A percentile compares a stretch with the other conserved stretches of the same genome.
Conservation (phyloP, 2,888 invertebrate species). For the Axea sp. region DNA sequence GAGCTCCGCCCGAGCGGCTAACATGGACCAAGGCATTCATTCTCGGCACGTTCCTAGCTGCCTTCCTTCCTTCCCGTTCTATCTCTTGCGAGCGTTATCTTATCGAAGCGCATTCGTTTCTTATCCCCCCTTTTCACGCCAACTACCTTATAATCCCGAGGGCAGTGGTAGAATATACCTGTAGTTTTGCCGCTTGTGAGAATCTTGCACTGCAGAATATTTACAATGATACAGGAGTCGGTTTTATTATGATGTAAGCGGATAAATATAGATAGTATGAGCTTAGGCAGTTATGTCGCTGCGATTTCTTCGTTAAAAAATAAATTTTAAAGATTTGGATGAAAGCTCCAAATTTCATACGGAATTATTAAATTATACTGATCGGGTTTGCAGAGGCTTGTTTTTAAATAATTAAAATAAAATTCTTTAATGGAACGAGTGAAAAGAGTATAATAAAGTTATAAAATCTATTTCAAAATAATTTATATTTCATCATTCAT, state of each 20-base stretch:
- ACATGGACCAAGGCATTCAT: constrained; percentile 70
- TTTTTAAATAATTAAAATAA: no score
- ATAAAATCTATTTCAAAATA: no score
- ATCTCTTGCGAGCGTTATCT: constrained; percentile 52
- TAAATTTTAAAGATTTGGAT: no score
- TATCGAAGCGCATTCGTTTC: constrained; percentile 16
- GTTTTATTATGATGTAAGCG: constrained; percentile 41
- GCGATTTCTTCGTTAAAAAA: no score
- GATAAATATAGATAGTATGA: constrained; percentile 26
- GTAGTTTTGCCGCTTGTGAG: constrained; percentile 31
- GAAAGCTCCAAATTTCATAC: no score
- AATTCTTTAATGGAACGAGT: no score
- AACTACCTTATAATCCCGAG: constrained; percentile 29
- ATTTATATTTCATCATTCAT: no score
- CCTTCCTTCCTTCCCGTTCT: constrained; percentile 64
- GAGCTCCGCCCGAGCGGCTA: constrained; percentile 68
- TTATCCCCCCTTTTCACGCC: constrained; percentile 53
- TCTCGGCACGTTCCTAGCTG: constrained; percentile 75
- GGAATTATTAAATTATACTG: no score
- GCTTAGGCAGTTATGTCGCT: constrained; percentile 22
- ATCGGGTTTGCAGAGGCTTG: no score
- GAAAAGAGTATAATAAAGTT: no score
- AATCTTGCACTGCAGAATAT: constrained; percentile 21
- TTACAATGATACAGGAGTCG: constrained; percentile 42
- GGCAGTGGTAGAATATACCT: constrained; percentile 12